A percentile compares a stretch with the other conserved stretches of the same genome.
phyloP scores from a whole-genome alignment of 2,113 vertebrate species.

The Peromyscus maniculatus region DNA sequence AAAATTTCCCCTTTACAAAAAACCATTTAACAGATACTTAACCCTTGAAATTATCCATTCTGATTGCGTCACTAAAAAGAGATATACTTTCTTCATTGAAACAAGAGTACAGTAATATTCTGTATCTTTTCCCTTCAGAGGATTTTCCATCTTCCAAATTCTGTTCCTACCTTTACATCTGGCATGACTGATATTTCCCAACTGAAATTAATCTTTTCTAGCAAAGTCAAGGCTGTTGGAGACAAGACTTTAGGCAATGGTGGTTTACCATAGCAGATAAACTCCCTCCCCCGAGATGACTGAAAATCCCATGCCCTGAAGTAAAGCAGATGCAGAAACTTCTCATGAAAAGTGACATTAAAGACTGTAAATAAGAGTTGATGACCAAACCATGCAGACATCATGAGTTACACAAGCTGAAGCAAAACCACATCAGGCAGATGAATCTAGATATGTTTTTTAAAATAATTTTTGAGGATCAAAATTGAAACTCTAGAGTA shows the following conservation, averaged over 20 bases:
- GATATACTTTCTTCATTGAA: background rate
- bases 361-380: background rate
- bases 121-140: background rate
- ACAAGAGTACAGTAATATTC: background rate
- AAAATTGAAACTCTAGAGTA: background rate
- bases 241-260: background rate
- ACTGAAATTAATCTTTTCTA: background rate
- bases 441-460: background rate
- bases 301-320: background rate
- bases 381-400: background rate
- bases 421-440: background rate
- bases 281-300: background rate
- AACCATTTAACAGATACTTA: background rate
- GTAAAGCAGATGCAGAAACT: background rate
- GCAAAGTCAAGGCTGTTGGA: background rate
- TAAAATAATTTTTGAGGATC: too few species aligned
- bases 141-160: background rate
- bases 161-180: background rate
- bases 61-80: background rate
- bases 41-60: background rate
- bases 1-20: conserved; percentile 1
- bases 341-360: background rate
- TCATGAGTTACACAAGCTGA: background rate
- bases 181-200: background rate
- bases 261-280: background rate